Conservation (phyloP, 2,888 invertebrate genomes). For the Theodoxus fluviatilis region DNA sequence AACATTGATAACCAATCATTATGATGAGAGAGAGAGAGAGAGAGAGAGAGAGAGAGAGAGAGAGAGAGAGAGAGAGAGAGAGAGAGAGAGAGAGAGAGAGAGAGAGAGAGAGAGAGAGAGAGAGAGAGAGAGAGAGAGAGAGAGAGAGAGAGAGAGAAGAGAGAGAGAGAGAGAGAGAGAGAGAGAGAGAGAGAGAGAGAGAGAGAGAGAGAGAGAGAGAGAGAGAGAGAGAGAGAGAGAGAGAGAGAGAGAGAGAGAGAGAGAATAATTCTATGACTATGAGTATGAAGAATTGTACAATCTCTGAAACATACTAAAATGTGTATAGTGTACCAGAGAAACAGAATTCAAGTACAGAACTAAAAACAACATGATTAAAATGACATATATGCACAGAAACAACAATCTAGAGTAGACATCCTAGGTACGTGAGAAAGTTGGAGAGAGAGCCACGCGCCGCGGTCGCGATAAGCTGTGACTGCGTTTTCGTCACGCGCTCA, state of each 20-base stretch:
- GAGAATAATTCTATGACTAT: not conserved
- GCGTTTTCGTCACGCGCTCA: too few species aligned
- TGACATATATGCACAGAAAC: too few species aligned
- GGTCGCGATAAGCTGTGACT: too few species aligned
- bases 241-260: not conserved
- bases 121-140: not conserved
- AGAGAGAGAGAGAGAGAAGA: slow-evolving; percentile 1
- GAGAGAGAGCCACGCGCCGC: too few species aligned
- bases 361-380: too few species aligned
- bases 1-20: too few species aligned
- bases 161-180: not conserved
- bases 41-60: not conserved
- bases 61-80: not conserved
- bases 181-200: slow-evolving; percentile 4
- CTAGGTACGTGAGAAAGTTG: too few species aligned
- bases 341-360: too few species aligned
- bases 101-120: not conserved
- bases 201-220: slow-evolving; percentile 19
- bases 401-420: not conserved
- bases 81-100: not conserved
- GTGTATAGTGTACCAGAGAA: too few species aligned
- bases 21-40: too few species aligned
- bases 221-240: slow-evolving; percentile 14
- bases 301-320: not conserved
- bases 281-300: not conserved